phyloP scores from a whole-genome alignment of 2,888 invertebrate genomes.

The Rhopalosiphum nymphaeae region DNA sequence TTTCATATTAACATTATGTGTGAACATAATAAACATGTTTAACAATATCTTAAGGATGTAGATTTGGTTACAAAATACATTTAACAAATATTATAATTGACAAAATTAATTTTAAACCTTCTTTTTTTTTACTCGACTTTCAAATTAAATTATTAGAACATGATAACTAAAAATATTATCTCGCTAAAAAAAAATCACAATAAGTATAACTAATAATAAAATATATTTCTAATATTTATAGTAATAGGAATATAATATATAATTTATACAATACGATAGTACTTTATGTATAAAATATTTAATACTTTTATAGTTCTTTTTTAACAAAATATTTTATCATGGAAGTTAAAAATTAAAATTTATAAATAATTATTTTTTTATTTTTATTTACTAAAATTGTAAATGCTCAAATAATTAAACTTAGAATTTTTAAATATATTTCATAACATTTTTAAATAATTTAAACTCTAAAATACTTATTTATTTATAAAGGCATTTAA shows the following conservation, averaged over 20 bases:
- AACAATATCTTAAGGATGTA: neutral
- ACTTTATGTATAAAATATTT: neutral
- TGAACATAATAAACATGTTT: neutral
- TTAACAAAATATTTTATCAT: neutral
- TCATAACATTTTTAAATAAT: neutral
- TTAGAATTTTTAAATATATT: neutral
- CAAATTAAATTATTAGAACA: neutral
- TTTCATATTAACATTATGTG: no score
- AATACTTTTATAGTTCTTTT: neutral
- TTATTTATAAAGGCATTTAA: neutral
- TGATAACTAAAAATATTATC: neutral
- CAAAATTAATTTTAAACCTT: neutral
- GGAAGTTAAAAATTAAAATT: neutral
- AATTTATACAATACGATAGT: neutral
- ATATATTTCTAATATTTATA: neutral
- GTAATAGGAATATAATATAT: neutral
- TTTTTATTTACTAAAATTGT: neutral
- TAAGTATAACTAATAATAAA: neutral
- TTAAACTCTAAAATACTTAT: constrained; percentile 5
- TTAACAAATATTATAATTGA: neutral
- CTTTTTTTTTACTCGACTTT: neutral
- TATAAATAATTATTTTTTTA: neutral
- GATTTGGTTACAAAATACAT: neutral
- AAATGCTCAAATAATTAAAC: neutral
- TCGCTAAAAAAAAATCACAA: neutral